These are phyloP conservation scores for Urechis unicinctus DNA, from an alignment of 2,888 invertebrate genomes.

Conservation along the genomic window DNA sequence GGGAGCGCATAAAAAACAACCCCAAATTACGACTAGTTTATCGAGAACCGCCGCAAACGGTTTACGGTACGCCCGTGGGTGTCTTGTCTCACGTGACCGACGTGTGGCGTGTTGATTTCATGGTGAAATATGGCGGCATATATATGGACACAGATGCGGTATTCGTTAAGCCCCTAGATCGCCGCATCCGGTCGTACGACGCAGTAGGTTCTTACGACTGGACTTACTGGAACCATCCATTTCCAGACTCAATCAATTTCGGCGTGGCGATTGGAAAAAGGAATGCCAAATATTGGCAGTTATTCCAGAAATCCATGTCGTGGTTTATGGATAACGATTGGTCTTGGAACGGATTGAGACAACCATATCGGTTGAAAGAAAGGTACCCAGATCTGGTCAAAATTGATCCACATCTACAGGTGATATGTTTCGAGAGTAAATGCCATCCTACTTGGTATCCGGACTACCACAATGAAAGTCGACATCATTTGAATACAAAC, in stretches of 20 bases:
- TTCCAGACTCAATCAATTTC: conserved; percentile 29
- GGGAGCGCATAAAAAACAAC: conserved; percentile 27
- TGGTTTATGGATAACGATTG: conserved; percentile 26
- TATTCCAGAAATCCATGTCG: conserved; percentile 26
- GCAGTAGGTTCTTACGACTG: conserved; percentile 39
- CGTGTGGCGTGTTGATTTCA: conserved; percentile 39
- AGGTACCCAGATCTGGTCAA: conserved; percentile 32
- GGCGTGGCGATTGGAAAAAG: conserved; percentile 37
- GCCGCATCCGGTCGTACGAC: conserved; percentile 27
- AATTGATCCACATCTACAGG: conserved; percentile 36
- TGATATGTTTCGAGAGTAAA: conserved; percentile 35
- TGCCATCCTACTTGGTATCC: conserved; percentile 42
- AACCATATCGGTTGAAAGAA: conserved; percentile 33
- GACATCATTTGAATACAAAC: conserved; percentile 26
- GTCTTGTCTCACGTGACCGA: conserved; percentile 41
- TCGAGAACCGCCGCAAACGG: conserved; percentile 16
- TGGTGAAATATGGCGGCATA: conserved; percentile 44
- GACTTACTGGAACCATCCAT: conserved; percentile 32
- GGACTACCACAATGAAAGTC: conserved; percentile 29
- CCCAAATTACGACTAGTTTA: conserved; percentile 21
- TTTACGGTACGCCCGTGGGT: conserved; percentile 27
- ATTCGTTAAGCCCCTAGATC: conserved; percentile 28
- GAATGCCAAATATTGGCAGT: conserved; percentile 23
- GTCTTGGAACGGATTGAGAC: conserved; percentile 26
- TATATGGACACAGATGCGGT: conserved; percentile 44